Evolutionary conservation across 2,888 invertebrate species (phyloP), one percentile per base, ranked within the genome.

Genomic region (Sipha maydis): DNA sequence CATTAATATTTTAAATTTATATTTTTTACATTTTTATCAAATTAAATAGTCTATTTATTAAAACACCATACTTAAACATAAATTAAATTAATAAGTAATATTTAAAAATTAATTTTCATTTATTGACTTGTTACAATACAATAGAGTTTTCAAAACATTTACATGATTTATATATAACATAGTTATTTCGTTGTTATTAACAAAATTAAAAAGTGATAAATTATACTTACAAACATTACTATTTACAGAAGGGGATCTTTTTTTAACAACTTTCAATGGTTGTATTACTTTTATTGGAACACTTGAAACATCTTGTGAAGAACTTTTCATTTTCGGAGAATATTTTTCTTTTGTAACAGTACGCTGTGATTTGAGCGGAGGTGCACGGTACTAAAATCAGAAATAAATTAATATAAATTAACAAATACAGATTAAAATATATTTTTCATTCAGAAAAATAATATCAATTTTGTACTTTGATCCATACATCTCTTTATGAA

Each of bases 331-430:
- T 89, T 89, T 90, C 48, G 94, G 94, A 89, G 94, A 94, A 90
- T 95, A 95, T 91, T 95, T 95, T 90, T 95, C 95, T 83, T 95
- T 94, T 67, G 94, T 94, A 85, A 94, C 93, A 0, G 94, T 93
- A 71, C 95, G 92, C 91, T 93, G 93, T 2, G 93, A 93, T 93
- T 92, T 92, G 38, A 91, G 89, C 25, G 90, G 82, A 9, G 91
- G 91, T 14, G 91, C 91, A 89, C 90, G 91, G 89, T 91, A 91
- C 91, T 91, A 90, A 25, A 90, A 90, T 82, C 89, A 89, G 76
- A 77, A 41, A 83, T 48, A 41, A 89, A 76, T 80, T n/a, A 84
- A 75, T 28, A 31, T 69, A 19, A 41, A 28, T 38, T 31, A 73
- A 61, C 54, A 61, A 11, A 69, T 75, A 9, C 28, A 21, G 19